A percentile compares a stretch with the other conserved stretches of the same genome.
These are phyloP conservation scores for Catocala nupta DNA, from an alignment of 2,888 invertebrate genomes.

Conservation along the genomic window DNA sequence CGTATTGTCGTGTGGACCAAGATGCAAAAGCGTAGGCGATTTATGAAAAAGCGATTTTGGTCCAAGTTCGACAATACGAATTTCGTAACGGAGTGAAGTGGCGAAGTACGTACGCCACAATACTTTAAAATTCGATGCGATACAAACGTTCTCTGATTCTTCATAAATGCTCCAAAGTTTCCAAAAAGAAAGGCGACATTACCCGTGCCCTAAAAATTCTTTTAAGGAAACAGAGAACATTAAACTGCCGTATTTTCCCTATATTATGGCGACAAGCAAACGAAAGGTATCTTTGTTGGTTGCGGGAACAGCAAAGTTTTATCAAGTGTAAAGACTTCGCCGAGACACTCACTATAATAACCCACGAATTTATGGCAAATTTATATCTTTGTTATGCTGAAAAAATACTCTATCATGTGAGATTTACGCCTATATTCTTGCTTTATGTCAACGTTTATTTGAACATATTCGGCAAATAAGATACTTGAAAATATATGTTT, in stretches of 20 bases:
- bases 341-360: constrained; percentile 63
- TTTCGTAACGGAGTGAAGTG: no score
- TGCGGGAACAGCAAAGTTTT: constrained; percentile 63
- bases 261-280: constrained; percentile 34
- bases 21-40: no score
- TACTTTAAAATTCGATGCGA: background rate
- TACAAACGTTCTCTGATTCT: background rate
- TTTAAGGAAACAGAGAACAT: constrained; percentile 41
- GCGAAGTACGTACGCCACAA: no score
- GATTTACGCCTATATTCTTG: constrained; percentile 35
- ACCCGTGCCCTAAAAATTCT: constrained; percentile 40
- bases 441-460: constrained; percentile 47
- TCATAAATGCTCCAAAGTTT: constrained; percentile 8
- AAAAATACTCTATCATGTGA: constrained; percentile 53
- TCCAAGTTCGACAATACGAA: no score
- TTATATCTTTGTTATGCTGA: constrained; percentile 64
- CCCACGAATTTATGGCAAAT: constrained; percentile 65
- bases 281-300: constrained; percentile 39
- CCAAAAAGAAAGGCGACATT: constrained; percentile 23
- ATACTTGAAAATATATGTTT: constrained; percentile 10
- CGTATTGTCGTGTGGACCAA: no score
- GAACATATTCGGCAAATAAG: constrained; percentile 27
- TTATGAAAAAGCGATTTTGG: no score
- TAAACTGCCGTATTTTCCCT: constrained; percentile 40
- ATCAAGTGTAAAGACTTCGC: constrained; percentile 68